Percentiles rank a stretch among this genome's conserved stretches.
These are phyloP conservation scores for Athalia cordata DNA, from an alignment of 2,888 invertebrate genomes.

Conservation along the genomic window DNA sequence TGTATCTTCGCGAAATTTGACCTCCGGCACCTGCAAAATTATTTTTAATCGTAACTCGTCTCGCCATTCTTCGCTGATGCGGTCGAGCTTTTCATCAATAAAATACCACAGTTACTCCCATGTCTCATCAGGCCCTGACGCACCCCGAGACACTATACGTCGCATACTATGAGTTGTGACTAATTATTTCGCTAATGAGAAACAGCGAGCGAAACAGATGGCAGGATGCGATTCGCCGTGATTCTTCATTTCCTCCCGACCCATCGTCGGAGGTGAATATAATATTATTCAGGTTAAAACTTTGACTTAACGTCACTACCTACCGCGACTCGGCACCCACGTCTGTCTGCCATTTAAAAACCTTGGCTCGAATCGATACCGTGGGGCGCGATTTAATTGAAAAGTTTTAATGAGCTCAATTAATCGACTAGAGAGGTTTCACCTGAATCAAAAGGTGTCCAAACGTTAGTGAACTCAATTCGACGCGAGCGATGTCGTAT, in stretches of 20 bases:
- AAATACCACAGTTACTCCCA: no score
- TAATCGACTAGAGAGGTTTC: constrained; percentile 10
- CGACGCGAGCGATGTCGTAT: background rate
- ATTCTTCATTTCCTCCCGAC: constrained; percentile 15
- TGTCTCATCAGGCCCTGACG: background rate
- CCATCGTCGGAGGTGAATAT: background rate
- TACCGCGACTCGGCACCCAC: no score
- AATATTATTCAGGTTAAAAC: constrained; percentile 19
- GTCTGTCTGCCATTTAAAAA: background rate
- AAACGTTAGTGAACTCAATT: constrained; percentile 10
- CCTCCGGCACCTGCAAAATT: no score
- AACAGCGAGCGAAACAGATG: constrained; percentile 33
- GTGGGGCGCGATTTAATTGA: constrained; percentile 26
- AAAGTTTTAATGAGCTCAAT: constrained; percentile 38
- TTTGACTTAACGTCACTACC: background rate
- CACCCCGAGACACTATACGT: background rate
- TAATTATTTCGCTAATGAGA: constrained; percentile 40
- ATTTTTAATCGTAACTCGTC: no score
- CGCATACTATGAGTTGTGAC: constrained; percentile 7
- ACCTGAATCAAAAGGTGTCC: constrained; percentile 16
- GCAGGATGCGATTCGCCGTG: background rate
- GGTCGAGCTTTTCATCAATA: no score
- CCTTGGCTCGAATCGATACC: background rate
- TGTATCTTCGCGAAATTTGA: no score
- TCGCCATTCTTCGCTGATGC: no score